Conservation (phyloP, 2,888 invertebrate species). For the Dolichopus griseipennis region DNA sequence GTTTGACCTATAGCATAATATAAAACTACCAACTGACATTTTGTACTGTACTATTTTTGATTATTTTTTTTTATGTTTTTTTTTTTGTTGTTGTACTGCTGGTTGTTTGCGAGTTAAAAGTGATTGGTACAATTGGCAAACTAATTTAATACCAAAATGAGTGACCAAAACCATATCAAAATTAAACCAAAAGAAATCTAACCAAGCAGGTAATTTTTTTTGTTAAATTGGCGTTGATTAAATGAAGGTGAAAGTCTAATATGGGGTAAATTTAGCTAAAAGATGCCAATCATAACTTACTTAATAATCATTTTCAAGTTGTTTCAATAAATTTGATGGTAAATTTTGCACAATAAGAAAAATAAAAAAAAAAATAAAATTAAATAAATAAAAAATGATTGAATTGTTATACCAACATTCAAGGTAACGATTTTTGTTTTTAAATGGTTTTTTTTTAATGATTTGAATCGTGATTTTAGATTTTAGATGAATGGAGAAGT, state of each 20-base stretch:
- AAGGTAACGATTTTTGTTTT: no score
- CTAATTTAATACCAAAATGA: neutral
- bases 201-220: neutral
- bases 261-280: neutral
- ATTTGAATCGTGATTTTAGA: no score
- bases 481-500: no score
- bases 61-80: no score
- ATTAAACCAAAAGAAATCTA: neutral
- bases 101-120: neutral
- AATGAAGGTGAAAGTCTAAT: constrained; percentile 4
- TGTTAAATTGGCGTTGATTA: neutral
- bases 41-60: no score
- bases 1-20: neutral
- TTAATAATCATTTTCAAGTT: neutral
- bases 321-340: neutral
- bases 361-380: neutral
- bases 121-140: neutral
- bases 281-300: neutral
- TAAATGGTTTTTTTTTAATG: no score
- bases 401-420: neutral
- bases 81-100: no score
- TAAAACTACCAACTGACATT: neutral
- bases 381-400: neutral
- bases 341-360: neutral
- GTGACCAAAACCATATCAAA: neutral